phyloP scores from a whole-genome alignment of 2,113 vertebrate genomes.

The Zosterops borbonicus region DNA sequence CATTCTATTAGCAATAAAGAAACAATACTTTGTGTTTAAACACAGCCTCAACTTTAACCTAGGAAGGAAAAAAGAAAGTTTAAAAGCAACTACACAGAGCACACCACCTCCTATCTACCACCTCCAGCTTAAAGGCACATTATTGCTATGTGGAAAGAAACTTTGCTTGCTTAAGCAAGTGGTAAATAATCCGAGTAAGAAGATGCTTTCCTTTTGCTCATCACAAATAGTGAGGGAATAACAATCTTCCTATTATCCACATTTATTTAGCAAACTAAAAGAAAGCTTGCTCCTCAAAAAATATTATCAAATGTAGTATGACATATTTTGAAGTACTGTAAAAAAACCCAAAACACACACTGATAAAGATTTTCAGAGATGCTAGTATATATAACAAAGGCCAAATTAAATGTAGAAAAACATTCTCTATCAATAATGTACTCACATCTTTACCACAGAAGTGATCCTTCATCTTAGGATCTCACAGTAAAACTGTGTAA shows the following conservation, averaged over 20 bases:
- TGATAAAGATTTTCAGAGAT: background rate
- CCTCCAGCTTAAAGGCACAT: background rate
- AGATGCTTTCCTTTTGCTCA: background rate
- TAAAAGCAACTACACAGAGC: background rate
- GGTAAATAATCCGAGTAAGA: background rate
- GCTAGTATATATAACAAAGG: background rate
- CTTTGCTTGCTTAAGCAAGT: background rate
- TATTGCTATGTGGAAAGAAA: background rate
- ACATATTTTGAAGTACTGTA: background rate
- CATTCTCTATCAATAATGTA: background rate
- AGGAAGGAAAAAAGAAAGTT: background rate
- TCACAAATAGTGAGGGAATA: background rate
- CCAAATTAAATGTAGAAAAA: background rate
- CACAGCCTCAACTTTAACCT: slow-evolving; percentile 6
- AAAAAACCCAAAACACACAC: background rate
- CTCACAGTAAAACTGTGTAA: background rate
- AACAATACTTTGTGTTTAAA: slow-evolving; percentile 27
- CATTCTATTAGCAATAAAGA: slow-evolving; percentile 76
- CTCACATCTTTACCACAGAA: background rate
- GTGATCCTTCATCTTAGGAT: background rate
- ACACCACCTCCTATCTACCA: background rate
- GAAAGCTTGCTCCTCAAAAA: background rate
- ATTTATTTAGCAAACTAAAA: background rate
- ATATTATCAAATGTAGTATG: background rate
- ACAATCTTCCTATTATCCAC: background rate